phyloP scores from a whole-genome alignment of 2,888 invertebrate species.

The Protonemura montana region DNA sequence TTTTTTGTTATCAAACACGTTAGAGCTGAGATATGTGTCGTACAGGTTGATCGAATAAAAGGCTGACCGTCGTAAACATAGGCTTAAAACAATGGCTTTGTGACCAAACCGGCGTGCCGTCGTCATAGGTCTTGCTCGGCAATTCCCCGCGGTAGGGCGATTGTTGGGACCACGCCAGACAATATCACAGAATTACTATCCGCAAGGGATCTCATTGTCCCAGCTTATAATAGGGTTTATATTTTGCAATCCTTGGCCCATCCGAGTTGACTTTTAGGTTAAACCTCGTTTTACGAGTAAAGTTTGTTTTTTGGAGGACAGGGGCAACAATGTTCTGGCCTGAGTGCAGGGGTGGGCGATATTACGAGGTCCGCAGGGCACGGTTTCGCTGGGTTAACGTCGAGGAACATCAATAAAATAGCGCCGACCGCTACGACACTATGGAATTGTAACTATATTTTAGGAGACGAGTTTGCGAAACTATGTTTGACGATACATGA shows the following conservation, averaged over 20 bases:
- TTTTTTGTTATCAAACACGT: background rate
- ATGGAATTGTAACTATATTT: slow-evolving; percentile 12
- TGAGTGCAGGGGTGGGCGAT: slow-evolving; percentile 13
- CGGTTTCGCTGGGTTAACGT: background rate
- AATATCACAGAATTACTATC: slow-evolving; percentile 27
- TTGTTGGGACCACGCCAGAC: slow-evolving; percentile 14
- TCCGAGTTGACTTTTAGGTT: slow-evolving; percentile 30
- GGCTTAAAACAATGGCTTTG: background rate
- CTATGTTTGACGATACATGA: background rate
- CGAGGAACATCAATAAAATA: background rate
- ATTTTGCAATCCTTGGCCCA: slow-evolving; percentile 31
- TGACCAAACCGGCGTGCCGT: background rate
- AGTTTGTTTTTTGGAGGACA: slow-evolving; percentile 22
- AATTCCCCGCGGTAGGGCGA: background rate
- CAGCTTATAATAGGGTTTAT: slow-evolving; percentile 27
- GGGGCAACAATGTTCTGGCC: background rate
- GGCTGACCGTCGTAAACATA: background rate
- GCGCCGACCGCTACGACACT: background rate
- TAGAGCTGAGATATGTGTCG: background rate
- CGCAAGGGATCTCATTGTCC: slow-evolving; percentile 19
- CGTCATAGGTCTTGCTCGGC: background rate
- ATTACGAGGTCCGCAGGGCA: background rate
- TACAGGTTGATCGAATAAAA: background rate
- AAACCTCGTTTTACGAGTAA: slow-evolving; percentile 24
- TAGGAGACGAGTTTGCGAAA: background rate